Evolutionary conservation across 2,113 vertebrate species (phyloP), one percentile per base, ranked within the genome.

Genomic region (Gymnocephalus cernua): DNA sequence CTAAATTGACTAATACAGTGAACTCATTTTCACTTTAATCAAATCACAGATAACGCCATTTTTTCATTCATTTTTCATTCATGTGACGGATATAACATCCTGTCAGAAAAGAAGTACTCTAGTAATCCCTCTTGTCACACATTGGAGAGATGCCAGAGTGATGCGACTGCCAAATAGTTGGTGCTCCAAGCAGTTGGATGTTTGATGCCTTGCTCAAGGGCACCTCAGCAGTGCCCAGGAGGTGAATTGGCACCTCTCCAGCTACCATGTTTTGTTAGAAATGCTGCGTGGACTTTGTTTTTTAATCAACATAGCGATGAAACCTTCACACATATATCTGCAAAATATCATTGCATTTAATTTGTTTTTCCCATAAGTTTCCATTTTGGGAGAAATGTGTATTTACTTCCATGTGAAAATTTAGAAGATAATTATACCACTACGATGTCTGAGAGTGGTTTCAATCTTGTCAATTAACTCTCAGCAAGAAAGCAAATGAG

Each of bases 21-120:
- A 72, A 27, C 73, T 74, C 9, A 14, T 9, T 51, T 81, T 70
- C 57, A 44, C 45, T 76, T 76, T 19, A 68, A 25, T 75, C 50
- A 23, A 23, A 50, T 23, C 32, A 70, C 58, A 63, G 25, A 75
- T 75, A 32, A 63, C 74, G n/a, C 56, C 59, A 67, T 29, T n/a
- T n/a, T n/a, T n/a, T n/a, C n/a, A n/a, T n/a, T n/a, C n/a, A n/a
- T n/a, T 53, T 58, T 48, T 13, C 19, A 2, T 47, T 27, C 32
- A 6, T 32, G 73, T 58, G 32, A 32, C 21, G 29, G 8, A 47
- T 25, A 54, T 7, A 50, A 59, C 6, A 23, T 21, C 13, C 21
- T 44, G 32, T 75, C 14, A 32, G 41, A 41, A 41, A 41, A 41
- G 10, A 41, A 11, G 38, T 41, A 41, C 38, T 10, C 2, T 38